Evolutionary conservation across 2,113 vertebrate species (phyloP), one percentile per base, ranked within the genome.

Genomic region (Rhinopomastus cyanomelas): DNA sequence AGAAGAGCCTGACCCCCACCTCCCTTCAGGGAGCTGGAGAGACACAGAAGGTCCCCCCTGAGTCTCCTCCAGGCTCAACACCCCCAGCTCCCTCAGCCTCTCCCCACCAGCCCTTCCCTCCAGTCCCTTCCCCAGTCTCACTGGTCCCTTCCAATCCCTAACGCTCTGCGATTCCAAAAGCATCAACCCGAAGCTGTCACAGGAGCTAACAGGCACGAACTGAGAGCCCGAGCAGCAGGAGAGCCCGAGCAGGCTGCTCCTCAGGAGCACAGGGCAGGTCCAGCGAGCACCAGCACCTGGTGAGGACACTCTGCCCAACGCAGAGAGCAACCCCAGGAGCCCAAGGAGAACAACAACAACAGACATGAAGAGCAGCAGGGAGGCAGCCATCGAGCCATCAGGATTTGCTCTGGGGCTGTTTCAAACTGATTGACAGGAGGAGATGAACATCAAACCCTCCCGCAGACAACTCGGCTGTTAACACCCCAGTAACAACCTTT

Each of bases 131-230:
- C n/a, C n/a, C n/a, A n/a, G n/a, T n/a, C n/a, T n/a, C n/a, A n/a
- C n/a, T n/a, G n/a, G n/a, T n/a, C n/a, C n/a, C n/a, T n/a, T n/a
- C n/a, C n/a, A n/a, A n/a, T n/a, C n/a, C n/a, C n/a, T n/a, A n/a
- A n/a, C n/a, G n/a, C n/a, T n/a, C n/a, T n/a, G n/a, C n/a, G n/a
- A n/a, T 76, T 59, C 57, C 62, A 42, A 76, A 84, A 65, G 23
- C 3, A 0, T 30, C 48, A 30, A 1, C 30, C 51, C 42, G 36
- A 44, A 65, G 13, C 13, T 1, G 3, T 3, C 18, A 44, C 19
- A 27, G 22, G 55, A 79, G 22, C 36, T 64, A 79, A 65, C 30
- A 32, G 44, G 34, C 1, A 0, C n/a, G 19, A 66, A 37, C n/a
- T 4, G 20, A 55, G 36, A 42, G 22, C 34, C 51, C 56, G 48